Base-by-base conservation (phyloP, 2,113 vertebrate species). In the Chitala chitala region DNA sequence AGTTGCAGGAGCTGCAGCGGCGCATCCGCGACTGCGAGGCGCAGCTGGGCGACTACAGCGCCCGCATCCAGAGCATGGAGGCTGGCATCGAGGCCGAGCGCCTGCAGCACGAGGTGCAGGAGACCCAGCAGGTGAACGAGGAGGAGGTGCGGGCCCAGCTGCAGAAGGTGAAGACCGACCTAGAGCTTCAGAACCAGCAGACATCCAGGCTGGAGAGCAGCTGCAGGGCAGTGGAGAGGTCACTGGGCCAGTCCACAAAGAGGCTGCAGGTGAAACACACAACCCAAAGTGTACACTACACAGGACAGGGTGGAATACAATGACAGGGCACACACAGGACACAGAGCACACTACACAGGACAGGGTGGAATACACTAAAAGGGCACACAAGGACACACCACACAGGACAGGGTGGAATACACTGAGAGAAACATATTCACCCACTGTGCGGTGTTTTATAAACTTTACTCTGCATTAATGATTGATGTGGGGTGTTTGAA, bases 181-280 rank as follows among this genome's bases (percentile, higher is more conserved):
- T 98, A 6, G 95, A 98, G 78, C 68, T 92, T 56, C 95, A 99
- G 78, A 92, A 93, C 61, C 94, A 96, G 78, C 96, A 98, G 73
- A 95, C 93, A 5, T 84, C 94, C 24, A 90, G 97, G 74, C 77
- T 98, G 81, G 96, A 99, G 81, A 98, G 94, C 20, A 95, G 97
- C 76, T 94, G 93, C 82, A 91, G 94, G 80, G 96, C 96, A 0
- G 93, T 99, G 72, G 96, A 98, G 74, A 83, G 96, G 50, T 98
- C 96, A 3, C 85, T 98, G 29, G 92, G 93, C 65, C 96, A 98
- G 82, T 93, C 92, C 61, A 88, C 90, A 83, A 96, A 91, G 78
- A 88, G 94, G 76, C 77, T 98, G 65, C 93, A 97, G 94, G 97
- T 98, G 82, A 89, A 36, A 15, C 54, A 48, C 22, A 56, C 38